These are phyloP conservation scores for Phthorimaea operculella DNA, from an alignment of 1,140 invertebrate species.

Conservation along the genomic window DNA sequence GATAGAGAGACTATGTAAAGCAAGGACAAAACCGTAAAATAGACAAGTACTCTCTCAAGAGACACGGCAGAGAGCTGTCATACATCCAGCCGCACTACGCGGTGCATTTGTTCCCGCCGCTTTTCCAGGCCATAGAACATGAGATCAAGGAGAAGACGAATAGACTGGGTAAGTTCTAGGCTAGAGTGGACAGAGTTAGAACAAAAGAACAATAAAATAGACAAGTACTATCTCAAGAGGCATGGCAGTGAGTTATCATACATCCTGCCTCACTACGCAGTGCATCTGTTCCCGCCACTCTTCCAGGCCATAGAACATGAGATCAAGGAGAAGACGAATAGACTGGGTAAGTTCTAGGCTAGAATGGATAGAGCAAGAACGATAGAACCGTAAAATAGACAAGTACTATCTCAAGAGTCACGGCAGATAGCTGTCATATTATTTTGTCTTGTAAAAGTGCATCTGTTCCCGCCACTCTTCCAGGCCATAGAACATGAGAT, in stretches of 20 bases:
- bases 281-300: conserved; percentile 77
- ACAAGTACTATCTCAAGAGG: too few species aligned
- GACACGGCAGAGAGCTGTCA: conserved; percentile 79
- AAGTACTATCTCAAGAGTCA: conserved; percentile 74
- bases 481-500: conserved; percentile 80
- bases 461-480: conserved; percentile 79
- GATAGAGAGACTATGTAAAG: too few species aligned
- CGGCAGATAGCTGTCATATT: conserved; percentile 79
- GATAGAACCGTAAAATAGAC: too few species aligned
- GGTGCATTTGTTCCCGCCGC: conserved; percentile 76
- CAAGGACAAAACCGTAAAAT: too few species aligned
- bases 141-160: conserved; percentile 74
- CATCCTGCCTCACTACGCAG: conserved; percentile 79
- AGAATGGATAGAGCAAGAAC: neutral
- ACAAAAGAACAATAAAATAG: too few species aligned
- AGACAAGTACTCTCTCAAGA: too few species aligned
- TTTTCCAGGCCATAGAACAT: conserved; percentile 81
- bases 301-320: conserved; percentile 82
- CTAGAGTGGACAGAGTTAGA: too few species aligned
- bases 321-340: conserved; percentile 71
- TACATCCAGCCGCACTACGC: conserved; percentile 82
- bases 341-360: conserved; percentile 59
- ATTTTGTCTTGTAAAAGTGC: conserved; percentile 80
- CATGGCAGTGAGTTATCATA: conserved; percentile 82
- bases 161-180: conserved; percentile 67